Base-by-base conservation (phyloP, 2,797 vertebrate genomes). In the Melopsittacus undulatus region DNA sequence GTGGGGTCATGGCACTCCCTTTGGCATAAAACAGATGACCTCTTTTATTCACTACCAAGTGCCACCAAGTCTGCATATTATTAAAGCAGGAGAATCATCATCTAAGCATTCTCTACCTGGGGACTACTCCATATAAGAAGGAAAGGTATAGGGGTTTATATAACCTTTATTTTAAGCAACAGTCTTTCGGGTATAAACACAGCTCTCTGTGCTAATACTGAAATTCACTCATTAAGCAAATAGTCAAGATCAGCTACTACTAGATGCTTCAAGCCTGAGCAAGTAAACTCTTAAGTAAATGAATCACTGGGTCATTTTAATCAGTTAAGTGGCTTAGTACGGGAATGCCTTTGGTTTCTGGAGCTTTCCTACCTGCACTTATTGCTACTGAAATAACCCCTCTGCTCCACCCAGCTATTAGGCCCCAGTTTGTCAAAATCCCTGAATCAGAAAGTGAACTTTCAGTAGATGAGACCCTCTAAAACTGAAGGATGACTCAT, bases 261-360 rank as follows among this genome's bases (percentile, higher is more conserved):
- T 62, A 91, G 94, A 78, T 45, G 70, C 96, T 97, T 97, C 96
- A 96, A 88, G 96, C 91, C 97, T 87, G 87, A 95, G 93, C 92
- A 89, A 94, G 87, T 96, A 84, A 91, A 93, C 87, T 97, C 97
- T 96, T 96, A 95, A 97, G 96, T 96, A 97, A 98, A 98, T 98
- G 94, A 98, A 98, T 98, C 96, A 97, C 96, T 97, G 95, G 97
- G 97, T 97, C 94, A 97, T 92, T 98, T 98, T 98, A 98, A 98
- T 98, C 98, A 98, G 96, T 91, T 95, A 97, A 96, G 75, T 88
- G 96, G 82, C 70, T 89, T 82, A 90, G 63, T 49, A 62, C 59
- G 83, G 61, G 76, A 94, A 81, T 85, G 38, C 61, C 43, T 95
- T 95, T 26, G 23, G 40, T 97, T 87, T 92, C 97, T 98, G 97